Evolutionary conservation across 2,888 invertebrate species (phyloP).

Genomic region (Tenthredo scrophulariae): DNA sequence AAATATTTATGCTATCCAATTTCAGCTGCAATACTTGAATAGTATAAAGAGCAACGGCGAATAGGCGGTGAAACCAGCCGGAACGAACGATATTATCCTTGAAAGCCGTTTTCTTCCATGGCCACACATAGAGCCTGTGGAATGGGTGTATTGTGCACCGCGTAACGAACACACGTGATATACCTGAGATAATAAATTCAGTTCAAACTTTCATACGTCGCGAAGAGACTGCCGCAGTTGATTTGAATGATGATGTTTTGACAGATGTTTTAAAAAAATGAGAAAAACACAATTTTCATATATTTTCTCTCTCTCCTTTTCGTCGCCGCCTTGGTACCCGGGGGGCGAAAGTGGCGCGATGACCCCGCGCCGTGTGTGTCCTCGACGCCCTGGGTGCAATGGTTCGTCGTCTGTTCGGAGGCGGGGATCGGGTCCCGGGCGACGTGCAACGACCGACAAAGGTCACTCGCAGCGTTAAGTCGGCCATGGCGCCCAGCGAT

Average conservation of each 20-base stretch:
- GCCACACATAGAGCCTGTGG: neutral
- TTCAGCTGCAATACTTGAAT: neutral
- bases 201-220: neutral
- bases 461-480: constrained; percentile 71
- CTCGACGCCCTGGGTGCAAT: constrained; percentile 48
- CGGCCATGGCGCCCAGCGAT: constrained; percentile 63
- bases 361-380: constrained; percentile 10
- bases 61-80: constrained; percentile 13
- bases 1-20: neutral
- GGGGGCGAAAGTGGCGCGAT: constrained; percentile 32
- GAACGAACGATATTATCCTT: constrained; percentile 41
- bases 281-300: neutral
- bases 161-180: neutral
- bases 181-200: neutral
- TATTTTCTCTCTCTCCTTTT: neutral
- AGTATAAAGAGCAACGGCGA: neutral
- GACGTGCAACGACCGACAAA: constrained; percentile 75
- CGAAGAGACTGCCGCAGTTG: neutral
- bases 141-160: neutral
- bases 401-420: constrained; percentile 21
- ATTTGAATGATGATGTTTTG: neutral
- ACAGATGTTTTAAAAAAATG: neutral
- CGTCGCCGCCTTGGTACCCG: neutral
- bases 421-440: constrained; percentile 57
- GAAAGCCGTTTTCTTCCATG: constrained; percentile 24